Conservation (phyloP, 2,113 vertebrate genomes). For the Falcunculus frontatus region DNA sequence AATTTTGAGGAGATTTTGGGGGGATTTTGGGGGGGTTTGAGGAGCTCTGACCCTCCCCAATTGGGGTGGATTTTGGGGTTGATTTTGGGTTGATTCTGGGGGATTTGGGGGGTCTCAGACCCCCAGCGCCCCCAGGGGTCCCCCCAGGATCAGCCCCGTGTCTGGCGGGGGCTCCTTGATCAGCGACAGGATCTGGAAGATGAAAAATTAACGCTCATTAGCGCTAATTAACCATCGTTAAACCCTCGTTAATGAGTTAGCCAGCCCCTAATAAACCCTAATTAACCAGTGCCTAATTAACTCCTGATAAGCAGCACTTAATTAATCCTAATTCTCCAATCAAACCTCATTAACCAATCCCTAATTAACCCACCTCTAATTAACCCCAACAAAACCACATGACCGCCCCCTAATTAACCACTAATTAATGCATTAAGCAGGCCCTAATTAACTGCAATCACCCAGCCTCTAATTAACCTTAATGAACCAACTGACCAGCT, state of each 20-base stretch:
- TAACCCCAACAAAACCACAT: not conserved
- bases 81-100: too few relatives aligned
- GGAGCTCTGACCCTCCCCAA: too few relatives aligned
- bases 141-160: not conserved
- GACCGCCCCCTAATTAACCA: not conserved
- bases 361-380: not conserved
- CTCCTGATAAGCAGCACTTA: not conserved
- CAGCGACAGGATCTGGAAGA: not conserved
- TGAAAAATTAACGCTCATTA: not conserved
- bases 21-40: not conserved
- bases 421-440: not conserved
- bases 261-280: not conserved
- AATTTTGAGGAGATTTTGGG: not conserved
- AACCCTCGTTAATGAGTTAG: too few relatives aligned
- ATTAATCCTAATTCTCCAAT: not conserved
- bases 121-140: not conserved
- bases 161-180: not conserved
- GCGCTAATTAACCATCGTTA: not conserved
- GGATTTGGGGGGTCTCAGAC: not conserved
- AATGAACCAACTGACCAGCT: too few relatives aligned
- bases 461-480: too few relatives aligned
- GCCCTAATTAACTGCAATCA: not conserved
- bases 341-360: not conserved
- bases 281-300: not conserved
- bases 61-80: not conserved